Evolutionary conservation across 2,797 vertebrate species (phyloP).

Genomic region (Poeciliopsis paucimaculata): DNA sequence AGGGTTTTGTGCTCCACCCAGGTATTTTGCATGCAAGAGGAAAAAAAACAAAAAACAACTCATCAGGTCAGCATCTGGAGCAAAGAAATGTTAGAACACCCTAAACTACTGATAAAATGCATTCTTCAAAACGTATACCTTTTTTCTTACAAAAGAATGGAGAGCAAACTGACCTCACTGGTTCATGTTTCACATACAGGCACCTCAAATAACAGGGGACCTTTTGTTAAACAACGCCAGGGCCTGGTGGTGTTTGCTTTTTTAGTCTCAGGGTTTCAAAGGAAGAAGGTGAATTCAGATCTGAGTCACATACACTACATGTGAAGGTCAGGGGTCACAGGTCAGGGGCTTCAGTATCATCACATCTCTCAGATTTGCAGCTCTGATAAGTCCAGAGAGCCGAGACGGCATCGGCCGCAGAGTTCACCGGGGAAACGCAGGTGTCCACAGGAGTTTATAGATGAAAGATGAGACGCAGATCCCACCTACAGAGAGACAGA

Average conservation of each 20-base stretch:
- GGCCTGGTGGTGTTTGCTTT: slow-evolving; percentile 69
- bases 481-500: neutral
- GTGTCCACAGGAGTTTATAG: slow-evolving; percentile 40
- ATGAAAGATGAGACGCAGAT: slow-evolving; percentile 9
- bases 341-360: slow-evolving; percentile 74
- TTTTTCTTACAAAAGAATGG: slow-evolving; percentile 5
- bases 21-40: slow-evolving; percentile 55
- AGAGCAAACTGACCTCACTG: neutral
- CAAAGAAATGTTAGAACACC: slow-evolving; percentile 22
- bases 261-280: slow-evolving; percentile 73
- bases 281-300: slow-evolving; percentile 65
- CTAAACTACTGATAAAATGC: slow-evolving; percentile 21
- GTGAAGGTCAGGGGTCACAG: slow-evolving; percentile 65
- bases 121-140: neutral
- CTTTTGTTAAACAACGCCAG: slow-evolving; percentile 39
- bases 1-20: slow-evolving; percentile 41
- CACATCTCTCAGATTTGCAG: slow-evolving; percentile 56
- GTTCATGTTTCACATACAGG: slow-evolving; percentile 21
- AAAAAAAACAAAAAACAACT: slow-evolving; percentile 22
- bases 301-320: slow-evolving; percentile 67
- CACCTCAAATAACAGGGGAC: slow-evolving; percentile 13
- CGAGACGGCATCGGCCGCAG: slow-evolving; percentile 44
- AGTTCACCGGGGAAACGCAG: slow-evolving; percentile 40
- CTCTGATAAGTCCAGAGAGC: slow-evolving; percentile 41
- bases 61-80: slow-evolving; percentile 56